Conservation (phyloP, 2,888 invertebrate genomes). For the Tetropium fuscum region DNA sequence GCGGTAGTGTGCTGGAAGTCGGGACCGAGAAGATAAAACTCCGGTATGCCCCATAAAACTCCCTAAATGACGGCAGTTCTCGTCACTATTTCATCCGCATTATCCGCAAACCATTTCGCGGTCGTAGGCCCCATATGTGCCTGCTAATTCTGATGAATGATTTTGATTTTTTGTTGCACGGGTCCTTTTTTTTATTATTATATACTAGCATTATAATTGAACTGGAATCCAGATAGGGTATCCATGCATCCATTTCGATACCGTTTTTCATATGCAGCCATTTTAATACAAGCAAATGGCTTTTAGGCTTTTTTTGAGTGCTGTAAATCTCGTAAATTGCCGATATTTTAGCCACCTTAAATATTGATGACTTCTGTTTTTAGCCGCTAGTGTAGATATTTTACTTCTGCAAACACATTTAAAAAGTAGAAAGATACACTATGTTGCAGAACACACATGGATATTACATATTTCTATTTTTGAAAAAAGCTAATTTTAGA, state of each 20-base stretch:
- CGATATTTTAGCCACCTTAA: conserved; percentile 8
- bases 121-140: conserved; percentile 59
- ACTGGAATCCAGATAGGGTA: conserved; percentile 46
- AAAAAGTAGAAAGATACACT: too few relatives aligned
- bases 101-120: conserved; percentile 61
- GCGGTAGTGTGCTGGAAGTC: conserved; percentile 46
- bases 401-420: too few relatives aligned
- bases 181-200: conserved; percentile 45
- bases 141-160: conserved; percentile 64
- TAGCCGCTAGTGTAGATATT: too few relatives aligned
- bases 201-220: conserved; percentile 41
- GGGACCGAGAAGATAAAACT: conserved; percentile 60
- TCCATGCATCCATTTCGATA: conserved; percentile 7
- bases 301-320: neutral
- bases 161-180: conserved; percentile 61
- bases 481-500: too few relatives aligned
- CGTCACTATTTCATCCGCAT: conserved; percentile 62
- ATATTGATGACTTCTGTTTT: neutral
- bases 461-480: too few relatives aligned
- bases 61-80: conserved; percentile 62
- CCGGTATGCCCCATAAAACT: conserved; percentile 59
- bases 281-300: conserved; percentile 15
- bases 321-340: conserved; percentile 18
- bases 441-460: too few relatives aligned
- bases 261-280: conserved; percentile 6